phyloP scores from a whole-genome alignment of 2,113 vertebrate genomes.

The Microcebus jonahi region DNA sequence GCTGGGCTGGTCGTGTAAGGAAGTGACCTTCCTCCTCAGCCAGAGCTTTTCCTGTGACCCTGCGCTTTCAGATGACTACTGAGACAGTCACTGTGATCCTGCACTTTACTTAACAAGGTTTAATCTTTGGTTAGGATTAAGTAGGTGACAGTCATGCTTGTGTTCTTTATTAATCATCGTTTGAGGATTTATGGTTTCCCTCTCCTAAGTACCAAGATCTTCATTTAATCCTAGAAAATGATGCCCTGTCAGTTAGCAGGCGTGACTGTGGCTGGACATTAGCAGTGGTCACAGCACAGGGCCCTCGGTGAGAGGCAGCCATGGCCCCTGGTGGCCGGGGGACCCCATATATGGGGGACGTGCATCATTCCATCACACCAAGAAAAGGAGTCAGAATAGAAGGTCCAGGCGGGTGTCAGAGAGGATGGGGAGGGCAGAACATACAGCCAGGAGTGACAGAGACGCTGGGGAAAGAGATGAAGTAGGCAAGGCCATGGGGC shows the following conservation, averaged over 20 bases:
- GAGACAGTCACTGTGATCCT: neutral
- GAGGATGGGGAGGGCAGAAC: neutral
- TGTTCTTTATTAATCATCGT: neutral
- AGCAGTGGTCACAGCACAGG: neutral
- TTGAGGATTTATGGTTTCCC: neutral
- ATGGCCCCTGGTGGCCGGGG: accelerated
- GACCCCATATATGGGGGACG: accelerated
- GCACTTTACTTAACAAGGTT: neutral
- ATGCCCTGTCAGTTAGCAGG: neutral
- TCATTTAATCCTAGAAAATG: neutral
- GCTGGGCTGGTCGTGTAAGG: neutral
- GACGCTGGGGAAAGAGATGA: neutral
- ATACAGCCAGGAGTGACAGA: no score
- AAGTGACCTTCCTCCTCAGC: neutral
- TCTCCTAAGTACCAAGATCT: neutral
- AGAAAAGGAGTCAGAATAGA: neutral
- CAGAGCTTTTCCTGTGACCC: no score
- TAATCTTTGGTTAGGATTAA: neutral
- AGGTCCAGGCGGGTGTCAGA: neutral
- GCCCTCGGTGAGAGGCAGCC: accelerated
- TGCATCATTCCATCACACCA: neutral
- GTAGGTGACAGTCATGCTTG: neutral
- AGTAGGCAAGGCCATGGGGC: accelerated
- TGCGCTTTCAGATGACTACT: no score
- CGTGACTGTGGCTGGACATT: neutral